Evolutionary conservation across 1,140 invertebrate species (phyloP), one percentile per base, ranked within the genome.

Genomic region (Saccostrea glomerata): DNA sequence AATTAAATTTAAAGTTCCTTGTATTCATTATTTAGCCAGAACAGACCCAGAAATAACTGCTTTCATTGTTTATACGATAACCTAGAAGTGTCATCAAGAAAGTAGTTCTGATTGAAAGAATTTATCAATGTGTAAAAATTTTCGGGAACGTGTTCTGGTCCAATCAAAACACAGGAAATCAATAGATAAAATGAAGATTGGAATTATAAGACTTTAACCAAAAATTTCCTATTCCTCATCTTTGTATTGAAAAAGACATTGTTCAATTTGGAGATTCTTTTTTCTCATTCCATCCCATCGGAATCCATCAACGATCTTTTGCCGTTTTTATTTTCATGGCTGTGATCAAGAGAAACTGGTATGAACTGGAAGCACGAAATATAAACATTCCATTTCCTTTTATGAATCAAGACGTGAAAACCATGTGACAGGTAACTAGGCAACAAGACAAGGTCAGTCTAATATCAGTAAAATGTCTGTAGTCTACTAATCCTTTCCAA

Each of bases 401-500:
- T 13, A 11, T 20, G 23, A 73, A 73, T 36, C 2, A 20, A 17
- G n/a, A 5, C 17, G 17, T 20, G 58, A 63, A 63, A 63, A 63
- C 58, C 70, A 77, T 77, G 25, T 77, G 70, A 77, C 25, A 30
- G 70, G 70, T 77, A 30, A 30, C 70, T 77, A 77, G 25, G 70
- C 70, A 77, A 36, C 25, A 30, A 77, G 70, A 36, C 11, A 36
- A 77, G 70, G 70, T 77, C 70, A 77, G 30, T 36, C 70, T 77
- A 77, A 77, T 77, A 77, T 77, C 70, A 36, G 25, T 77, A 40
- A 77, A 77, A 77, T 30, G 17, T 47, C 40, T n/a, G 47, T 23
- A 25, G 13, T 7, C 30, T 0, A 60, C 56, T 87, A 87, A 20
- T 73, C 73, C 25, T 88, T 85, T 84, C 87, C 87, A 84, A 88